Conservation (phyloP, 2,113 vertebrate genomes). For the Numida meleagris region DNA sequence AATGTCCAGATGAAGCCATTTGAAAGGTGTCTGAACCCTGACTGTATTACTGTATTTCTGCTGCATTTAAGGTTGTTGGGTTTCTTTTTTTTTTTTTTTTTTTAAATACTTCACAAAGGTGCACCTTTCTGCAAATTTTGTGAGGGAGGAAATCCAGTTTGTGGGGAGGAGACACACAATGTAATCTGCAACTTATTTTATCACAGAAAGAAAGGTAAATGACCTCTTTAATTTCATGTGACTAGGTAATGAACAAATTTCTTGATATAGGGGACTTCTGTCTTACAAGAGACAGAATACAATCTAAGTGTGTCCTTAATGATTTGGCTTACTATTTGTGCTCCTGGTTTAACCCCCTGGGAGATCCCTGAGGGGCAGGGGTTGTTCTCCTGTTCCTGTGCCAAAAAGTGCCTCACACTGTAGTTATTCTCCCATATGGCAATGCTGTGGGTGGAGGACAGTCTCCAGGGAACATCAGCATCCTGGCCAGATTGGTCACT, state of each 20-base stretch:
- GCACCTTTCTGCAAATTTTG: background rate
- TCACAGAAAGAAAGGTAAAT: background rate
- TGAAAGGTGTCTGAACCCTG: background rate
- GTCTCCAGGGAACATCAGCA: background rate
- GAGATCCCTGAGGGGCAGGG: background rate
- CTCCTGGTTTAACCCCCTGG: background rate
- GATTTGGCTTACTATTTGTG: background rate
- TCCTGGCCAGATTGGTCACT: background rate
- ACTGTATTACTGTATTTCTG: background rate
- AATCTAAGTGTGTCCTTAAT: background rate
- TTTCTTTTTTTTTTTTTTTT: no score
- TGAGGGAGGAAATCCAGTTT: background rate
- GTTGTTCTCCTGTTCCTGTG: background rate
- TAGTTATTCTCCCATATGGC: background rate
- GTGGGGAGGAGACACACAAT: background rate
- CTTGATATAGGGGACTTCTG: background rate
- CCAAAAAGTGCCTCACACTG: background rate
- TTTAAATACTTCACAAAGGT: background rate
- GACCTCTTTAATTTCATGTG: background rate
- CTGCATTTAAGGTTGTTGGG: background rate
- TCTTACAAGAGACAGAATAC: background rate
- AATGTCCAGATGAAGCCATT: background rate
- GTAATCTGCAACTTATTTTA: background rate
- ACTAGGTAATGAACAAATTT: background rate
- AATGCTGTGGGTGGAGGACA: background rate